Evolutionary conservation across 2,113 vertebrate species (phyloP).

Genomic region (Halcyon malimbica): DNA sequence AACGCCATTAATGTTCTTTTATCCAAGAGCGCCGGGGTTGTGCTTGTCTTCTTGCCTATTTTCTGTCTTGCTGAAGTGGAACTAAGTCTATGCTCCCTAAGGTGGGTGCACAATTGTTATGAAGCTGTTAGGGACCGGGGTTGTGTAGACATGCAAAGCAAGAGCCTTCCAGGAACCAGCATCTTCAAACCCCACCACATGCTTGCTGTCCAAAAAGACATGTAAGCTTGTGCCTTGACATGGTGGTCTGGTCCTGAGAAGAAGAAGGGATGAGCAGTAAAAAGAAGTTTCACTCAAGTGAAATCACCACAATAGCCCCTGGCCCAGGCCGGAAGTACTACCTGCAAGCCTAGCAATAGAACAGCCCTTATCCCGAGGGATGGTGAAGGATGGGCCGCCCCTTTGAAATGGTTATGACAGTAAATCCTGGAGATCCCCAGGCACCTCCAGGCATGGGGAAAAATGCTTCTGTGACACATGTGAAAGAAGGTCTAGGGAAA

Average conservation of each 20-base stretch:
- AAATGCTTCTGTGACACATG: background rate
- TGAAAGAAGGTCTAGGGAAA: background rate
- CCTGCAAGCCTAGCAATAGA: background rate
- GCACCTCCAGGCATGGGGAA: background rate
- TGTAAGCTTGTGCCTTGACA: background rate
- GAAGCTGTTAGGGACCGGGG: background rate
- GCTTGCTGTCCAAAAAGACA: background rate
- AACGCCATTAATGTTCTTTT: constrained; percentile 43
- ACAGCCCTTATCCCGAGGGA: background rate
- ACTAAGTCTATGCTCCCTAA: background rate
- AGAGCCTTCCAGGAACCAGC: background rate
- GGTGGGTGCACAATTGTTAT: background rate
- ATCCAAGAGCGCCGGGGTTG: background rate
- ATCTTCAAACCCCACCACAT: background rate
- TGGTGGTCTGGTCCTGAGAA: background rate
- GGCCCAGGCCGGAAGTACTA: background rate
- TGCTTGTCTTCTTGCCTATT: constrained; percentile 11
- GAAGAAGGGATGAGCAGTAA: background rate
- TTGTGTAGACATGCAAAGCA: background rate
- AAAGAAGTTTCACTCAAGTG: background rate
- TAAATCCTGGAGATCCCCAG: background rate
- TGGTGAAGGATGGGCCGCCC: background rate
- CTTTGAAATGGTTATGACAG: background rate
- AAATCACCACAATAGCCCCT: background rate
- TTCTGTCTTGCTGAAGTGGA: constrained; percentile 38